Evolutionary conservation across 2,888 invertebrate species (phyloP).

Genomic region (Shargacucullia verbasci): DNA sequence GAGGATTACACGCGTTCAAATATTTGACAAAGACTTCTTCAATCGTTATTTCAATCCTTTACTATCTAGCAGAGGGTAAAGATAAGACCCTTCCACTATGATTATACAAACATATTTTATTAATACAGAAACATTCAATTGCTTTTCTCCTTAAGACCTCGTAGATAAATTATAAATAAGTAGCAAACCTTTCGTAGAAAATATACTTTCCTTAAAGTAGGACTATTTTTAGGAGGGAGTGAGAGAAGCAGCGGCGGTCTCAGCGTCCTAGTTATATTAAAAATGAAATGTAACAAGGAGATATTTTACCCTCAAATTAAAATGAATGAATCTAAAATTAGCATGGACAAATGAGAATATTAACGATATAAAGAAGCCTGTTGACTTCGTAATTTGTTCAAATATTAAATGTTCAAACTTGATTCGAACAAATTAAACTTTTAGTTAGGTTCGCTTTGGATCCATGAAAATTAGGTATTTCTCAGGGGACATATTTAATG

Average conservation of each 20-base stretch:
- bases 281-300: constrained; percentile 15
- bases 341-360: constrained; percentile 18
- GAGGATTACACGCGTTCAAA: constrained; percentile 28
- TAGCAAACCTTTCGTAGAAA: constrained; percentile 35
- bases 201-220: constrained; percentile 26
- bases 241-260: constrained; percentile 3
- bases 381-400: constrained; percentile 5
- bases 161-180: constrained; percentile 40
- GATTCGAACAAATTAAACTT: constrained; percentile 36
- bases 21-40: constrained; percentile 37
- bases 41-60: constrained; percentile 27
- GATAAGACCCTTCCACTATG: constrained; percentile 4
- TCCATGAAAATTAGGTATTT: constrained; percentile 34
- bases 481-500: constrained; percentile 22
- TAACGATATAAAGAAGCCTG: constrained; percentile 12
- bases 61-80: not conserved
- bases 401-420: constrained; percentile 31
- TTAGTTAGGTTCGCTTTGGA: constrained; percentile 2
- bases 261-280: constrained; percentile 15
- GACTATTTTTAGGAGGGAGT: constrained; percentile 21
- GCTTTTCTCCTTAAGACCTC: constrained; percentile 26
- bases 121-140: constrained; percentile 22
- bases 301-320: not conserved
- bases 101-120: constrained; percentile 15
- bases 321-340: constrained; percentile 28